These are phyloP conservation scores for Heliconius charithonia DNA, from an alignment of 2,888 invertebrate species.

Conservation along the genomic window DNA sequence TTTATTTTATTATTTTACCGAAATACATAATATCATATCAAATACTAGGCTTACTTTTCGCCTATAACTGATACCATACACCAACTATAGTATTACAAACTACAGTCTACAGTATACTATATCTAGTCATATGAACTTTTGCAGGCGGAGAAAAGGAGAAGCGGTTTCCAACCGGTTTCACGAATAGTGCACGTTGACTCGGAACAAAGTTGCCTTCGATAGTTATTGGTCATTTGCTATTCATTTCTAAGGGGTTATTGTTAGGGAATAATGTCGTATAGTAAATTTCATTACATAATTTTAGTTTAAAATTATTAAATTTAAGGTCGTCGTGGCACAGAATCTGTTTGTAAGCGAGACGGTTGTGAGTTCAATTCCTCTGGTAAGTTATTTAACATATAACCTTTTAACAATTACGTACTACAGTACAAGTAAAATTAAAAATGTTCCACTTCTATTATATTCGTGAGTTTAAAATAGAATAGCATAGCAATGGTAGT, in stretches of 20 bases:
- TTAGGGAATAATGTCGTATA: constrained; percentile 33
- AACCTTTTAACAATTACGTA: too few relatives aligned
- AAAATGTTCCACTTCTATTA: too few relatives aligned
- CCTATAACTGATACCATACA: constrained; percentile 42
- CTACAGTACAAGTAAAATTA: too few relatives aligned
- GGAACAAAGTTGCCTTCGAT: constrained; percentile 41
- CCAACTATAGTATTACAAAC: constrained; percentile 62
- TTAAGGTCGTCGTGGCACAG: too few relatives aligned
- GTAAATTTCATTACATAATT: background rate
- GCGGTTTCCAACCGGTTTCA: constrained; percentile 71
- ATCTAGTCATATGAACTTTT: constrained; percentile 74
- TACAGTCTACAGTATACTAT: constrained; percentile 56
- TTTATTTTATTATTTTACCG: background rate
- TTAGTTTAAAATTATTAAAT: background rate
- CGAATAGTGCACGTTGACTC: constrained; percentile 60
- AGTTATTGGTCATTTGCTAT: constrained; percentile 46
- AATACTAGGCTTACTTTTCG: background rate
- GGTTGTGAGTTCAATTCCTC: too few relatives aligned
- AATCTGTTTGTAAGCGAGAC: too few relatives aligned
- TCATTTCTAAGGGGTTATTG: constrained; percentile 35
- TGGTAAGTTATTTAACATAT: too few relatives aligned
- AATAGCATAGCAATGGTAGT: too few relatives aligned
- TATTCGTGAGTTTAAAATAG: too few relatives aligned
- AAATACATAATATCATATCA: background rate
- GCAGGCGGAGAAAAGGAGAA: constrained; percentile 70